phyloP scores from a whole-genome alignment of 2,888 invertebrate species.

The Zygothrica quintamaculata region DNA sequence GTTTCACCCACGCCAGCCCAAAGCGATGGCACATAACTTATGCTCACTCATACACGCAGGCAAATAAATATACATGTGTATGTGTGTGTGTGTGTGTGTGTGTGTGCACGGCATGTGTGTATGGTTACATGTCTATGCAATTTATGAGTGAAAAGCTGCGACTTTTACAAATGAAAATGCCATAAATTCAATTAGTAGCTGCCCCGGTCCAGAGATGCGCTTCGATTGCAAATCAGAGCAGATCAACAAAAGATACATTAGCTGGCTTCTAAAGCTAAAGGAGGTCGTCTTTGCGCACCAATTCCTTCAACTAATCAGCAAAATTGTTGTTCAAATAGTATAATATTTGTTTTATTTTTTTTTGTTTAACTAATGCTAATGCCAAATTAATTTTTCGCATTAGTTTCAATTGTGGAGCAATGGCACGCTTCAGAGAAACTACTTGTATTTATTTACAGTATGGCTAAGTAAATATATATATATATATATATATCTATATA shows the following conservation, averaged over 20 bases:
- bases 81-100: constrained; percentile 1
- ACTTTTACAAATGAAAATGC: constrained; percentile 70
- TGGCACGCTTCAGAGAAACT: constrained; percentile 46
- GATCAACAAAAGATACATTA: constrained; percentile 39
- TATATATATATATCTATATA: neutral
- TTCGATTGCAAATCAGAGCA: constrained; percentile 74
- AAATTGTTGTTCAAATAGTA: constrained; percentile 9
- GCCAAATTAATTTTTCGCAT: constrained; percentile 73
- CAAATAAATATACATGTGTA: neutral
- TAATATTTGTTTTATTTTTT: neutral
- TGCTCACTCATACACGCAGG: constrained; percentile 27
- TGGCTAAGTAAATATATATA: constrained; percentile 44
- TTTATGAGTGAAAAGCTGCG: constrained; percentile 75
- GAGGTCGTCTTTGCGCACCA: constrained; percentile 69
- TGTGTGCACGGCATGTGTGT: too few species aligned
- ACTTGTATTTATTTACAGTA: constrained; percentile 55
- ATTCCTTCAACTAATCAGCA: constrained; percentile 34
- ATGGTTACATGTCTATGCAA: constrained; percentile 61
- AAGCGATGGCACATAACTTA: constrained; percentile 64
- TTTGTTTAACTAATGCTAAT: constrained; percentile 40
- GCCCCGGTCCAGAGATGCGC: constrained; percentile 24
- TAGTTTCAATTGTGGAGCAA: constrained; percentile 65
- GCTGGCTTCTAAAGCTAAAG: constrained; percentile 27
- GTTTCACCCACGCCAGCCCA: constrained; percentile 75
- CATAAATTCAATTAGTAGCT: constrained; percentile 75